phyloP scores from a whole-genome alignment of 1,140 invertebrate species.

The Rhagoletis zephyria region DNA sequence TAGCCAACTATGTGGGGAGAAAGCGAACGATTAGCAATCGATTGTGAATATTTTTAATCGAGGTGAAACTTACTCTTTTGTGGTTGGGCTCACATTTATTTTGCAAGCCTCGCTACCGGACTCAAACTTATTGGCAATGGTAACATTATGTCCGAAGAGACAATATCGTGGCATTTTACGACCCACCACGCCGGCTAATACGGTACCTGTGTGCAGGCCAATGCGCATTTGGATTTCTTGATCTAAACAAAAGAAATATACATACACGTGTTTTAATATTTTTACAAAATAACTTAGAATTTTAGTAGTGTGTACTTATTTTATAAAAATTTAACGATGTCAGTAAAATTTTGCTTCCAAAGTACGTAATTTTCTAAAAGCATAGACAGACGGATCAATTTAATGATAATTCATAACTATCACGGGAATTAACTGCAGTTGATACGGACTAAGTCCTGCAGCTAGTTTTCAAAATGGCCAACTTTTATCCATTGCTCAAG shows the following conservation, averaged over 20 bases:
- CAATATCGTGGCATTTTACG: constrained; percentile 93
- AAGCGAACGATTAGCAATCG: constrained; percentile 52
- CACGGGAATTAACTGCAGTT: no score
- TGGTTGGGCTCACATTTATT: constrained; percentile 94
- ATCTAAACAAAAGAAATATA: background rate
- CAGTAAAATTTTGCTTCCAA: no score
- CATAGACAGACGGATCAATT: no score
- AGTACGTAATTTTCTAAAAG: no score
- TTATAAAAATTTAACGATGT: no score
- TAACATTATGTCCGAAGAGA: constrained; percentile 93
- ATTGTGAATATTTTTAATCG: background rate
- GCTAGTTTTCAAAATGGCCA: no score
- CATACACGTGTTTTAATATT: no score
- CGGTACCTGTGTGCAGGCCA: constrained; percentile 91
- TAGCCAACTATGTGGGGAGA: constrained; percentile 80
- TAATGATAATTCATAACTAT: no score
- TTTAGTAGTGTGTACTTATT: no score
- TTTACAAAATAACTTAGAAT: no score
- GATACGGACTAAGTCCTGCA: no score
- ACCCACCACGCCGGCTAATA: constrained; percentile 90
- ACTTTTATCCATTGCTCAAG: no score
- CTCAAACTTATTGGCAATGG: constrained; percentile 94
- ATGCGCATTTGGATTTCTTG: constrained; percentile 93
- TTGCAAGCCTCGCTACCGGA: constrained; percentile 90
- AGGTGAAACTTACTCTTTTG: constrained; percentile 83